Base-by-base conservation (phyloP, 2,888 invertebrate species). In the Spodoptera littoralis region DNA sequence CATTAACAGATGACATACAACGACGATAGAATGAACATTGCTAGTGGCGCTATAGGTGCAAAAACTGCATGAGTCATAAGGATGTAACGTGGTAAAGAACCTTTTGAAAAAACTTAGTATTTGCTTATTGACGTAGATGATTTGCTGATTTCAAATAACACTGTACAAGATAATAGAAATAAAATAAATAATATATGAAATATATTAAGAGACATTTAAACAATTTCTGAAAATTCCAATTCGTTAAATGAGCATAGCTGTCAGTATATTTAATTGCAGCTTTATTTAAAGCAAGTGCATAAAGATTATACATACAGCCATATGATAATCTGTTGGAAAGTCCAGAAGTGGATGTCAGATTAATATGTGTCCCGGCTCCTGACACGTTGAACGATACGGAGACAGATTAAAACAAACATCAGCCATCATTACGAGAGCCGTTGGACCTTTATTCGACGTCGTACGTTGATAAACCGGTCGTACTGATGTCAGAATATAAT, bases 381-480 rank as follows among this genome's bases (percentile, higher is more conserved):
- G 18, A 43, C 41, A 30, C n/a, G 42, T 54, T 18, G 46, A 55
- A 63, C 18, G 36, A 11, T 36, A 24, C 11, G 51, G 44, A 55
- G 6, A 11, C 46, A 44, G 11, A 49, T 46, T 47, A 57, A 60
- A 76, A 71, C 47, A 60, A 72, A 72, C 45, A 57, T 24, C 6
- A 9, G 44, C 48, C 50, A 54, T 54, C 69, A 50, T 56, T 27
- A 61, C 41, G 18, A 72, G 47, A 41, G 22, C 45, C 59, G 49
- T 24, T 54, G 74, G 70, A 66, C 58, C 52, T 64, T 52, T 65
- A 50, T 67, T 53, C 69, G 66, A 45, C 76, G 73, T 70, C 76
- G 63, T 61, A 70, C 73, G 60, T 67, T 70, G 73, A 78, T 77
- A 79, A 83, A 87, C 87, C 86, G 87, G 87, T 87, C 77, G 67